Base-by-base conservation (phyloP, 2,113 vertebrate species). In the Bubo scandiacus region DNA sequence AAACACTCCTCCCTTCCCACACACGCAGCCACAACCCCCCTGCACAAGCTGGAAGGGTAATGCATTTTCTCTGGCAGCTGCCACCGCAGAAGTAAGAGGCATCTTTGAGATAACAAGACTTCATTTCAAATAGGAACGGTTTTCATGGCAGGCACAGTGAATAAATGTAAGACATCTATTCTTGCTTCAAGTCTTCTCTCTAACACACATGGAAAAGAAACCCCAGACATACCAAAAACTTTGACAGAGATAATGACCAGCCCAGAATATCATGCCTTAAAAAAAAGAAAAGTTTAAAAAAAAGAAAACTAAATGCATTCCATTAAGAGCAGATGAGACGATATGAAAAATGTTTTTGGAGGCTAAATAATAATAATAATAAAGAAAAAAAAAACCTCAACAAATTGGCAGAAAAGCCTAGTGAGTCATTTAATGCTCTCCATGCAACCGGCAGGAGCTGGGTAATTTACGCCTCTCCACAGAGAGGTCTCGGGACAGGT, bases 21-120 rank as follows among this genome's bases (percentile, higher is more conserved):
- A 90, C 73, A 68, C 1, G 0, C 54, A 79, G 70, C 34, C 54
- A 68, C 52, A 75, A 54, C 54, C 78, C 40, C 45, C n/a, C 62
- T 79, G 73, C 58, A 80, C 67, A 91, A 85, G 73, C 62, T 97
- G 81, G 81, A 94, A 91, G 74, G 23, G 25, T 80, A 94, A 89
- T 72, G 66, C 66, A 40, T 91, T 95, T 94, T 92, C 81, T 70
- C 77, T 89, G 92, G 78, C 89, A 95, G 83, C 81, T 92, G 89
- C 86, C 86, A 92, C 58, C 4, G 4, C 78, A 94, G 73, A 95
- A 67, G 7, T 78, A 92, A 94, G 66, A 92, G 38, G 36, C 62
- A 75, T 94, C 84, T 87, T 92, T 62, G 86, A 94, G 92, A 94
- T 86, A 93, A 89, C 72, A 83, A 73, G 90, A 67, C 61, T 96